phyloP scores from a whole-genome alignment of 2,797 vertebrate genomes.

The Molothrus aeneus region DNA sequence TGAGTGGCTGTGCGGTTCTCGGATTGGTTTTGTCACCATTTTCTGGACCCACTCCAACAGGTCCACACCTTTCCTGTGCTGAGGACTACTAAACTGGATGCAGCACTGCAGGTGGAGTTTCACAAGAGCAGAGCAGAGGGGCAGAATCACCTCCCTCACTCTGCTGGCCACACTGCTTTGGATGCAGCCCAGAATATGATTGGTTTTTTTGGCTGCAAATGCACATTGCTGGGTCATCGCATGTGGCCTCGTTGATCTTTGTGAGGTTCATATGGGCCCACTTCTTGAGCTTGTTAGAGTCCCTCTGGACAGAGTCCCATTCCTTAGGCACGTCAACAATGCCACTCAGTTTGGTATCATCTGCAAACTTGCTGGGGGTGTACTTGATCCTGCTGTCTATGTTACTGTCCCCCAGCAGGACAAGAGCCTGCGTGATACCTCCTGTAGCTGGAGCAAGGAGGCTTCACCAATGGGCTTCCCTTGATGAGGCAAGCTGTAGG shows the following conservation, averaged over 20 bases:
- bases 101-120: background rate
- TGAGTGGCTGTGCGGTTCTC: rapidly evolving
- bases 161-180: background rate
- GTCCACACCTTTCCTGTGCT: background rate
- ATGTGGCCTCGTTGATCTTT: background rate
- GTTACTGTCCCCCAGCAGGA: background rate
- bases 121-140: background rate
- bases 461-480: background rate
- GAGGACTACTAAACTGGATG: background rate
- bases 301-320: background rate
- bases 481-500: background rate
- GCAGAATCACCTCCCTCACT: background rate
- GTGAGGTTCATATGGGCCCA: background rate
- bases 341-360: background rate
- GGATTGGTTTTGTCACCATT: background rate
- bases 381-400: background rate
- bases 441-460: background rate
- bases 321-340: background rate
- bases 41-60: background rate
- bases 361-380: background rate
- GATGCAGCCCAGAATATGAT: background rate
- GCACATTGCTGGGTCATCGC: background rate
- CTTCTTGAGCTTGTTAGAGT: background rate
- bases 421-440: background rate
- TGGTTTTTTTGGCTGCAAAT: background rate